Conservation (phyloP, 2,113 vertebrate species). For the Hippopotamus amphibius region DNA sequence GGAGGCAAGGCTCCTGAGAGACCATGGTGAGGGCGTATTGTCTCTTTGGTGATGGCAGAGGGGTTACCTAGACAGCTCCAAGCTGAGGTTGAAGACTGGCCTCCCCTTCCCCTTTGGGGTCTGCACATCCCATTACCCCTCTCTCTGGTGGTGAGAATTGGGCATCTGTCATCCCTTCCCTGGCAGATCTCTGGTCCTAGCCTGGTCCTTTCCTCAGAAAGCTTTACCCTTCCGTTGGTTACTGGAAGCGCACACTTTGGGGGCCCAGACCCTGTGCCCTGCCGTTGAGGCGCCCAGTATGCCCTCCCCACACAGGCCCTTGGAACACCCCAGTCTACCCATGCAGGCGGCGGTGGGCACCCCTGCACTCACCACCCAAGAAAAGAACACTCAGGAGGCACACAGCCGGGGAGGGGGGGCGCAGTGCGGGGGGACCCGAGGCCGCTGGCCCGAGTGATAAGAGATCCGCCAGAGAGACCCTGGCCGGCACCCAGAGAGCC, state of each 20-base stretch:
- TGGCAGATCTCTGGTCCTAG: not conserved
- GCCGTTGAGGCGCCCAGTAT: not conserved
- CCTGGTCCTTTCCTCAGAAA: not conserved
- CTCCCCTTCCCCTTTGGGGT: not conserved
- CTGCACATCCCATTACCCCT: rapidly evolving
- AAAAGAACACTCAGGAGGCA: not conserved
- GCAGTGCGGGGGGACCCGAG: no score
- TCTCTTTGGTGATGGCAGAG: not conserved
- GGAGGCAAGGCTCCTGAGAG: not conserved
- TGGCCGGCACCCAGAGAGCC: not conserved
- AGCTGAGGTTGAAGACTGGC: not conserved
- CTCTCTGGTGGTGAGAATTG: not conserved
- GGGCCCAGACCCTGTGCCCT: not conserved
- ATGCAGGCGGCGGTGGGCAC: no score
- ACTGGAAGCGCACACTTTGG: not conserved
- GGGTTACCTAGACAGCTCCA: not conserved
- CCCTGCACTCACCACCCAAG: not conserved
- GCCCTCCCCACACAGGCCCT: not conserved
- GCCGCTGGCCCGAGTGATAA: not conserved
- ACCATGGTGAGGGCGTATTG: rapidly evolving
- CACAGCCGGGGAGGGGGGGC: not conserved
- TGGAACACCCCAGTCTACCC: not conserved
- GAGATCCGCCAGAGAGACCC: not conserved
- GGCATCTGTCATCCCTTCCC: not conserved
- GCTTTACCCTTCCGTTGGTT: not conserved